Evolutionary conservation across 1,140 invertebrate genomes (phyloP).

Genomic region (Drosophila miranda): DNA sequence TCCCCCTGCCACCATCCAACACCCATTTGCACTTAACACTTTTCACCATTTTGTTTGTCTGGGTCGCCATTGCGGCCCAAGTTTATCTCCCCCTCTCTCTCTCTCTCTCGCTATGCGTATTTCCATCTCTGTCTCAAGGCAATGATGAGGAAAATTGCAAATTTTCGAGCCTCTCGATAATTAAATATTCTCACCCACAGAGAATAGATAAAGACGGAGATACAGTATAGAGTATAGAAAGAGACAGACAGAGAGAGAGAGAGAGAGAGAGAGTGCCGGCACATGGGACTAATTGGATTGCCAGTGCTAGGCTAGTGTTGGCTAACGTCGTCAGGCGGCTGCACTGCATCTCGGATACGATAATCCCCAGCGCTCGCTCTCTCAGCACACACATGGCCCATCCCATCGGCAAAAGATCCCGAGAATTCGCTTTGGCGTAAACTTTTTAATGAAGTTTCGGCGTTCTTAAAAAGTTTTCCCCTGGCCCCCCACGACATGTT

Average conservation of each 20-base stretch:
- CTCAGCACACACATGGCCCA: constrained; percentile 29
- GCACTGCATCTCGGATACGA: neutral
- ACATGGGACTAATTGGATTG: constrained; percentile 75
- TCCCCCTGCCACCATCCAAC: constrained; percentile 13
- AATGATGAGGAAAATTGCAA: constrained; percentile 72
- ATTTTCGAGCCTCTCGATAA: constrained; percentile 64
- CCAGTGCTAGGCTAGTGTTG: constrained; percentile 51
- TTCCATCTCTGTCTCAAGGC: constrained; percentile 18
- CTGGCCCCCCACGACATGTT: constrained; percentile 59
- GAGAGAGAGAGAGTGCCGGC: constrained; percentile 18
- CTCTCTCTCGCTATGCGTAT: neutral
- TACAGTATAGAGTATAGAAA: neutral
- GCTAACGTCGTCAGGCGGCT: constrained; percentile 43
- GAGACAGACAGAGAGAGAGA: neutral
- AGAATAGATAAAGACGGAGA: neutral
- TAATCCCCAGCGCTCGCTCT: constrained; percentile 31
- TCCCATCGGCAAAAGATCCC: constrained; percentile 52
- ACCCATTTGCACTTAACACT: constrained; percentile 76
- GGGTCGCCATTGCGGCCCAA: constrained; percentile 53
- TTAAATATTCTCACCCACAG: constrained; percentile 61
- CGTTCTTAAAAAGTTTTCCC: constrained; percentile 71
- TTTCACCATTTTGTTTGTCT: constrained; percentile 66
- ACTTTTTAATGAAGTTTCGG: constrained; percentile 77
- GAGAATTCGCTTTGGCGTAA: constrained; percentile 56
- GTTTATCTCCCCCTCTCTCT: constrained; percentile 36